phyloP scores from a whole-genome alignment of 53 echinoderm and acorn worm genomes.

The Zoroaster sp. region DNA sequence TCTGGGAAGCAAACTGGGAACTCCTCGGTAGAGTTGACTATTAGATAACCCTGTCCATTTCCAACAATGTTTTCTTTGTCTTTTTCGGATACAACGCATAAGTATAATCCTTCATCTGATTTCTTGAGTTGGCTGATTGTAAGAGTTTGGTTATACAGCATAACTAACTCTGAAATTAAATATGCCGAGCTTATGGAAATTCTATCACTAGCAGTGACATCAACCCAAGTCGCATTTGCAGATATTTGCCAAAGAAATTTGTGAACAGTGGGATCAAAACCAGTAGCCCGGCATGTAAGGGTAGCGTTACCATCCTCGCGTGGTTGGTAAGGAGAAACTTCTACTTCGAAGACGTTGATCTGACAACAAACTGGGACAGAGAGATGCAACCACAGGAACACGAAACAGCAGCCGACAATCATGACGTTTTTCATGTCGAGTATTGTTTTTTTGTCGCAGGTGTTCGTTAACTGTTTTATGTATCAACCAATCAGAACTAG shows the following conservation, averaged over 20 bases:
- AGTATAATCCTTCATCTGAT: not conserved
- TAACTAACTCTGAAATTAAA: not conserved
- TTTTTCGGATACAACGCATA: not conserved
- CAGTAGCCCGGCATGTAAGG: not conserved
- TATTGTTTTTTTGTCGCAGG: too few species aligned
- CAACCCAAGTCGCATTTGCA: not conserved
- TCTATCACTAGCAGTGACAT: not conserved
- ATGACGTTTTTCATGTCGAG: too few species aligned
- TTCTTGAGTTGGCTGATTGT: not conserved
- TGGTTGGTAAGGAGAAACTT: not conserved
- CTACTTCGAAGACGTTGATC: not conserved
- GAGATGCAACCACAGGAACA: not conserved
- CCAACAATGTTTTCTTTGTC: not conserved
- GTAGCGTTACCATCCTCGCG: not conserved
- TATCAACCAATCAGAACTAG: too few species aligned
- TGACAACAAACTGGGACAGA: not conserved
- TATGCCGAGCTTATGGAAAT: not conserved
- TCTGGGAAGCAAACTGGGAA: conserved; percentile 24
- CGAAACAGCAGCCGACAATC: not conserved
- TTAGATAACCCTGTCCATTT: not conserved
- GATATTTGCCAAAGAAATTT: not conserved
- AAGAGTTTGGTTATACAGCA: not conserved
- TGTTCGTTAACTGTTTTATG: too few species aligned
- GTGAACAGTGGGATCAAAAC: not conserved
- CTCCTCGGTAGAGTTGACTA: not conserved